These are phyloP conservation scores for Virgularia gustaviana DNA, from an alignment of 92 coral and sea anemone species.

Conservation along the genomic window DNA sequence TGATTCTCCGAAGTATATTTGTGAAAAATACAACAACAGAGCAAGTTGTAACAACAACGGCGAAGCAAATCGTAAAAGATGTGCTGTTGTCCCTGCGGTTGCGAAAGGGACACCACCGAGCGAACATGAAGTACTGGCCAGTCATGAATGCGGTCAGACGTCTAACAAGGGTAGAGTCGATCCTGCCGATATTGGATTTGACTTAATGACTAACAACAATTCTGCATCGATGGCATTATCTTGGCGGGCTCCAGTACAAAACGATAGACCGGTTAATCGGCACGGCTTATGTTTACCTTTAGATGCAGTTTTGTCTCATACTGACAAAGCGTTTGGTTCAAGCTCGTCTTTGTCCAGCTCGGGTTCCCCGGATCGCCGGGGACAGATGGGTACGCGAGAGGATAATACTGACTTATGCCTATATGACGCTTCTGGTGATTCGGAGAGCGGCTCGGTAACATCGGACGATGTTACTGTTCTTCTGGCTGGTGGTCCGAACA, in stretches of 20 bases:
- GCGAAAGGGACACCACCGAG: neutral
- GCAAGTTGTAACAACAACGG: neutral
- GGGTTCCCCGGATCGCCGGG: conserved; percentile 6
- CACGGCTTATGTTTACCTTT: neutral
- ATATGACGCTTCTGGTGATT: conserved; percentile 16
- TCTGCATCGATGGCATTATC: neutral
- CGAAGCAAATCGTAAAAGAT: conserved; percentile 17
- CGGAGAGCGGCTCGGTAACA: neutral
- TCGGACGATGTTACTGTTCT: no score
- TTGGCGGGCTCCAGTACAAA: conserved; percentile 8
- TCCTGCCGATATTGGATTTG: conserved; percentile 25
- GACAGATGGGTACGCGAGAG: neutral
- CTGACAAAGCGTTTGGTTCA: conserved; percentile 13
- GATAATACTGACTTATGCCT: conserved; percentile 17
- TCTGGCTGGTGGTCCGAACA: neutral
- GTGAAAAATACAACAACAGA: no score
- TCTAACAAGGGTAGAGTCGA: conserved; percentile 24
- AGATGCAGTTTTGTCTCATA: neutral
- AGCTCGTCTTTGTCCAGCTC: conserved; percentile 29
- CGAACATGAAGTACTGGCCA: neutral
- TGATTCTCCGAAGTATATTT: no score
- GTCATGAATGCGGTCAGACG: neutral
- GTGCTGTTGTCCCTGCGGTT: neutral
- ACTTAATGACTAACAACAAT: neutral
- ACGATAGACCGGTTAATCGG: neutral